Percentiles rank a stretch among this genome's conserved stretches.
These are phyloP conservation scores for Seriola dumerili DNA, from an alignment of 2,113 vertebrate genomes.

Conservation along the genomic window DNA sequence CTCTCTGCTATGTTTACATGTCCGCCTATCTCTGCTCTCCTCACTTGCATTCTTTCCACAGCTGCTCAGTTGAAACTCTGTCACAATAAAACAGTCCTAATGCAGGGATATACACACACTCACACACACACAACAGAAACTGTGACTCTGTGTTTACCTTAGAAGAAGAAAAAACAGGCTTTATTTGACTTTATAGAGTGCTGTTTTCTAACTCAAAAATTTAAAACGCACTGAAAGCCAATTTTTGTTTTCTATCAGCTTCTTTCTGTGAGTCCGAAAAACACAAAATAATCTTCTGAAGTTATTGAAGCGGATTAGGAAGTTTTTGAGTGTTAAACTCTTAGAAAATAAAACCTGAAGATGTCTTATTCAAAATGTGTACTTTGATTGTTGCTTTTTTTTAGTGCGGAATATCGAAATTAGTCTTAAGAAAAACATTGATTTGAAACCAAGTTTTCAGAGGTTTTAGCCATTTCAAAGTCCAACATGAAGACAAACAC, in stretches of 20 bases:
- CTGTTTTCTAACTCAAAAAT: slow-evolving; percentile 5
- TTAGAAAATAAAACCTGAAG: not conserved
- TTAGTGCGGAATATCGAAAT: too few relatives aligned
- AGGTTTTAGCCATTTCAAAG: not conserved
- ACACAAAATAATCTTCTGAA: not conserved
- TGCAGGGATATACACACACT: slow-evolving; percentile 20
- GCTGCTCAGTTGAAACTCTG: slow-evolving; percentile 58
- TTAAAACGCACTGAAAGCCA: not conserved
- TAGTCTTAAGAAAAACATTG: not conserved
- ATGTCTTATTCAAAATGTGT: not conserved
- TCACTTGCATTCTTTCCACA: slow-evolving; percentile 64
- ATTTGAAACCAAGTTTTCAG: not conserved
- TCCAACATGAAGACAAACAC: not conserved
- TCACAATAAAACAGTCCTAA: slow-evolving; percentile 55
- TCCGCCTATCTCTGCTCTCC: slow-evolving; percentile 39
- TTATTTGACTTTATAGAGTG: slow-evolving; percentile 6
- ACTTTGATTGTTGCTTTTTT: not conserved
- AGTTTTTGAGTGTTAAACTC: not conserved
- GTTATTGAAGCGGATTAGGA: not conserved
- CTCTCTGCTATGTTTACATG: slow-evolving; percentile 63
- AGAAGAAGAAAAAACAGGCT: not conserved
- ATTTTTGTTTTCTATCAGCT: not conserved
- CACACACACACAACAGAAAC: slow-evolving; percentile 22
- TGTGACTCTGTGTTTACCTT: slow-evolving; percentile 17
- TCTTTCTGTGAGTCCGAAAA: not conserved